These are phyloP conservation scores for Gila orcuttii DNA, from an alignment of 2,113 vertebrate genomes.

Conservation along the genomic window DNA sequence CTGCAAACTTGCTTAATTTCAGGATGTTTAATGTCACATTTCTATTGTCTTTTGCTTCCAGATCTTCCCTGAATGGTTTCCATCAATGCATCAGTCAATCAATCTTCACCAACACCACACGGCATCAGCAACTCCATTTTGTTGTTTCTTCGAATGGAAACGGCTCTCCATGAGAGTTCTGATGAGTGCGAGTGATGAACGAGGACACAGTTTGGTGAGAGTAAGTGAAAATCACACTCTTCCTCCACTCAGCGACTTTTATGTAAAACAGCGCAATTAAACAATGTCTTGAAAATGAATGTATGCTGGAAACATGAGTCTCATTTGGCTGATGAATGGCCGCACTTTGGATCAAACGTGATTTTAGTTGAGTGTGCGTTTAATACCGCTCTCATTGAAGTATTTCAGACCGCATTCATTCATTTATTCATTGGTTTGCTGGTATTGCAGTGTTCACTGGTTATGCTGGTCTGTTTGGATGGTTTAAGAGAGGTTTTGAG, in stretches of 20 bases:
- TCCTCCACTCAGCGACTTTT: slow-evolving; percentile 71
- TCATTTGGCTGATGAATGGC: slow-evolving; percentile 69
- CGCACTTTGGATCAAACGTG: not conserved
- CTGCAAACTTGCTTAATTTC: slow-evolving; percentile 16
- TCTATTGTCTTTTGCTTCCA: slow-evolving; percentile 17
- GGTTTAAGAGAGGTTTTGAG: not conserved
- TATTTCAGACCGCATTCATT: not conserved
- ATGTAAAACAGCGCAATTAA: slow-evolving; percentile 69
- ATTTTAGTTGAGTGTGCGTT: slow-evolving; percentile 38
- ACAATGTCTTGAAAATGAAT: slow-evolving; percentile 67
- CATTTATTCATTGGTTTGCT: not conserved
- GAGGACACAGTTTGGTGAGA: slow-evolving; percentile 55
- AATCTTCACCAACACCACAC: slow-evolving; percentile 21
- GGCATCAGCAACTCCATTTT: slow-evolving; percentile 36
- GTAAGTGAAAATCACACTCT: slow-evolving; percentile 64
- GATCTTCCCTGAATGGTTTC: not conserved
- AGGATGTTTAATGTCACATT: slow-evolving; percentile 24
- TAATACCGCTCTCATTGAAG: slow-evolving; percentile 19
- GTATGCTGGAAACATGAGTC: slow-evolving; percentile 62
- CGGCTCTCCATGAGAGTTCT: slow-evolving; percentile 32
- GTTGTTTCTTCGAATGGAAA: slow-evolving; percentile 28
- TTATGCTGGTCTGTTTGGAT: not conserved
- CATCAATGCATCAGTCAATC: slow-evolving; percentile 32
- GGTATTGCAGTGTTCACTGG: not conserved
- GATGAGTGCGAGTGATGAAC: slow-evolving; percentile 56